A percentile compares a stretch with the other conserved stretches of the same genome.
Evolutionary conservation across 2,888 invertebrate genomes (phyloP).

Genomic region (Actias luna): DNA sequence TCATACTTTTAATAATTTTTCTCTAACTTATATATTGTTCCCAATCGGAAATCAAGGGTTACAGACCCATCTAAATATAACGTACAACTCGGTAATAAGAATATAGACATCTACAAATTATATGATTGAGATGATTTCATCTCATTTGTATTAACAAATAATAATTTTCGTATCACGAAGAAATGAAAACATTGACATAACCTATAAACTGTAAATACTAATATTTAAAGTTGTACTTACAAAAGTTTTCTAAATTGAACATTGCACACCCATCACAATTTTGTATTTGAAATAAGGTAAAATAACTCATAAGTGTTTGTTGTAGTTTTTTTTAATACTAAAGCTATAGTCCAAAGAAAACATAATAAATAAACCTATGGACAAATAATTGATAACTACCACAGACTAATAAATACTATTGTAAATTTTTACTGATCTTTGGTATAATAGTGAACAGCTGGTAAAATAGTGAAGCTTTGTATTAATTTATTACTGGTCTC

Average conservation of each 20-base stretch:
- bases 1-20: too few relatives aligned
- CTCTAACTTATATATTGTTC: too few relatives aligned
- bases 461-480: too few relatives aligned
- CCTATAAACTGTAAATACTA: background rate
- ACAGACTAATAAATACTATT: background rate
- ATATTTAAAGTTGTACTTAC: background rate
- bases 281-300: background rate
- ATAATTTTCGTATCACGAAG: background rate
- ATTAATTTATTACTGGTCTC: too few relatives aligned
- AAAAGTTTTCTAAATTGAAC: background rate
- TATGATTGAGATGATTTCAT: too few relatives aligned
- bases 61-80: too few relatives aligned
- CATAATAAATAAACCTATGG: background rate
- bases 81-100: background rate
- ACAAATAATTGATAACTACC: background rate
- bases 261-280: background rate
- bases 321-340: background rate
- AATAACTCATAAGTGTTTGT: too few relatives aligned
- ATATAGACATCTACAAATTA: background rate
- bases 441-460: too few relatives aligned
- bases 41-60: too few relatives aligned
- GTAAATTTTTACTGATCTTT: too few relatives aligned
- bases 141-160: too few relatives aligned
- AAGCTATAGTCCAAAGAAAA: background rate
- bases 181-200: constrained; percentile 11